A percentile compares a stretch with the other conserved stretches of the same genome.
These are phyloP conservation scores for Gallinago jamesoni DNA, from an alignment of 2,113 vertebrate genomes.

Conservation along the genomic window DNA sequence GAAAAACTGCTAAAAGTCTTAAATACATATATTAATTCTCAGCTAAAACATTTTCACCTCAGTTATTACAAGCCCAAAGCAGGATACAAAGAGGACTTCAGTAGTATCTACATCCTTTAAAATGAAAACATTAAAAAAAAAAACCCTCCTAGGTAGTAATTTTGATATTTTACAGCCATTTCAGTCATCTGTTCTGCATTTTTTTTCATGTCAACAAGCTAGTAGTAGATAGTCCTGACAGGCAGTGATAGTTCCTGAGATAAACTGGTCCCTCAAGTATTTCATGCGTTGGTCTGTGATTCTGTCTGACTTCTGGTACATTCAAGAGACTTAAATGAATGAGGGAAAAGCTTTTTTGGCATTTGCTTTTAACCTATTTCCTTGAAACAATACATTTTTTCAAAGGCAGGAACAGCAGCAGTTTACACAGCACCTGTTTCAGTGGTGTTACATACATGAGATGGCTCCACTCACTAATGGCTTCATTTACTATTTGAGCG, in stretches of 20 bases:
- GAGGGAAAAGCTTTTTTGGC: not conserved
- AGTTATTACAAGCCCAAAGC: not conserved
- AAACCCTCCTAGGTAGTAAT: not conserved
- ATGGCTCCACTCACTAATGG: not conserved
- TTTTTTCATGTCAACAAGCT: not conserved
- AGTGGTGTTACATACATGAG: not conserved
- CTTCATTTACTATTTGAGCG: not conserved
- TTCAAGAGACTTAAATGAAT: constrained; percentile 26
- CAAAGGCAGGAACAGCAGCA: not conserved
- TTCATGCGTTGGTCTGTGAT: not conserved
- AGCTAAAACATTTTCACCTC: not conserved
- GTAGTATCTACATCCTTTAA: not conserved
- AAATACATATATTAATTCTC: not conserved
- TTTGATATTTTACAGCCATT: not conserved
- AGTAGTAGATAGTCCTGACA: constrained; percentile 23
- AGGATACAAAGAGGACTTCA: not conserved
- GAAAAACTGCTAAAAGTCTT: not conserved
- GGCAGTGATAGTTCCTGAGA: not conserved
- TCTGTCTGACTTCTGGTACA: constrained; percentile 2
- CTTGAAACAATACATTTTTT: constrained; percentile 1
- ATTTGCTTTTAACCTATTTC: constrained; percentile 31
- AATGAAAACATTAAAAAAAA: not conserved
- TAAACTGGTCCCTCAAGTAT: constrained; percentile 13
- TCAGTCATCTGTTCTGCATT: constrained; percentile 11
- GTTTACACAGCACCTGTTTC: not conserved